Percentiles rank a stretch among this genome's conserved stretches.
Evolutionary conservation across 1,140 invertebrate species (phyloP).

Genomic region (Matsumurasca onukii): DNA sequence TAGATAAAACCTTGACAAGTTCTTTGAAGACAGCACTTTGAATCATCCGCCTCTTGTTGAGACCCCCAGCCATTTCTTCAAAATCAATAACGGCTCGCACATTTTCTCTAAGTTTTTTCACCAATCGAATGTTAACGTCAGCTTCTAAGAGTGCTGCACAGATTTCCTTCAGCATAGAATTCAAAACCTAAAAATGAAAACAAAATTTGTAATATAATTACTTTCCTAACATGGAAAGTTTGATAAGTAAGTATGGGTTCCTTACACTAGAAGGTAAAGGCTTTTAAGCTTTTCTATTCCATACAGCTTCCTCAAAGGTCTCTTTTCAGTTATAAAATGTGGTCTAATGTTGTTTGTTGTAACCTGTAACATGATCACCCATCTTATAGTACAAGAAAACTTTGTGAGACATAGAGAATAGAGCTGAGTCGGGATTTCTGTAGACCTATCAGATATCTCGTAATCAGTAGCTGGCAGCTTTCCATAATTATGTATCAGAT

Average conservation of each 20-base stretch:
- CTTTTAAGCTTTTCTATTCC: not conserved
- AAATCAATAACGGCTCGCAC: constrained; percentile 98
- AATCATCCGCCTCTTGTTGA: constrained; percentile 98
- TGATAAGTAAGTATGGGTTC: not conserved
- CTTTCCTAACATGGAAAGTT: not conserved
- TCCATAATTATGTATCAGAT: no score
- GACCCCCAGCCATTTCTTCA: constrained; percentile 98
- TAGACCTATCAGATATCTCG: no score
- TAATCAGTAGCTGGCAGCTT: no score
- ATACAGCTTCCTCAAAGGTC: not conserved
- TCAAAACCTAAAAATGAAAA: constrained; percentile 75
- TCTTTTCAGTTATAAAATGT: constrained; percentile 5
- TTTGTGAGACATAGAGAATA: no score
- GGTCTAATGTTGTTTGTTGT: no score
- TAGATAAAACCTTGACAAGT: constrained; percentile 97
- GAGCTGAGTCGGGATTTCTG: no score
- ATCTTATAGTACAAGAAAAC: no score
- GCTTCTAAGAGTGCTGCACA: constrained; percentile 96
- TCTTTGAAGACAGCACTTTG: constrained; percentile 99
- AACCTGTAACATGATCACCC: no score
- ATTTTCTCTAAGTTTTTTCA: constrained; percentile 97
- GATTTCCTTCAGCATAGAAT: constrained; percentile 99
- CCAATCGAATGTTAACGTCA: constrained; percentile 97
- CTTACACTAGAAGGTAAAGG: not conserved
- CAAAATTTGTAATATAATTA: constrained; percentile 21